Evolutionary conservation across 2,797 vertebrate species (phyloP).

Genomic region (Urosaurus nigricauda): DNA sequence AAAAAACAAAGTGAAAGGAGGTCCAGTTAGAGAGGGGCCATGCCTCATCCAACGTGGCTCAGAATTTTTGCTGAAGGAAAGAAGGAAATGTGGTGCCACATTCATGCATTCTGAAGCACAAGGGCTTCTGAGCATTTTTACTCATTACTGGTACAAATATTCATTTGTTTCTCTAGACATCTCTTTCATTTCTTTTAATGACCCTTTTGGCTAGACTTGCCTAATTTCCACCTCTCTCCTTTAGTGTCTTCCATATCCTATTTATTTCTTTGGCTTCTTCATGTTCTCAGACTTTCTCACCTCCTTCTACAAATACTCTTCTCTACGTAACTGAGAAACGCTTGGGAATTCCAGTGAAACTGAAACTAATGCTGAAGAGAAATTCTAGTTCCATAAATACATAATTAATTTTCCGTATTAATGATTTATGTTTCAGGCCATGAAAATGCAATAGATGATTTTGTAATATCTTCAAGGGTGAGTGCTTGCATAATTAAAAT

Average conservation of each 20-base stretch:
- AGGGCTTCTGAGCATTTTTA: not conserved
- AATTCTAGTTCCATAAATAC: not conserved
- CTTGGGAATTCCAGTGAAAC: not conserved
- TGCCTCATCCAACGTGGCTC: not conserved
- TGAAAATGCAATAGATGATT: slow-evolving; percentile 94
- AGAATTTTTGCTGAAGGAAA: not conserved
- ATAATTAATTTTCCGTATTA: slow-evolving; percentile 16
- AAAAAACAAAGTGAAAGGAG: not conserved
- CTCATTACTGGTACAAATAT: not conserved
- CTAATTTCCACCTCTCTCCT: not conserved
- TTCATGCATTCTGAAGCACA: too few relatives aligned
- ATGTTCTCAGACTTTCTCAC: not conserved
- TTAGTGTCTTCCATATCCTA: not conserved
- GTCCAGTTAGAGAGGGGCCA: not conserved
- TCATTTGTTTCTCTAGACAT: not conserved
- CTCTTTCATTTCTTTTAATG: not conserved
- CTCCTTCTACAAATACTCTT: too few relatives aligned
- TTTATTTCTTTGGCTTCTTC: not conserved
- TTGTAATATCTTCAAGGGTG: slow-evolving; percentile 95
- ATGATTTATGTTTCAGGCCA: slow-evolving; percentile 83
- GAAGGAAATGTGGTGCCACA: too few relatives aligned
- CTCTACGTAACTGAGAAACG: too few relatives aligned
- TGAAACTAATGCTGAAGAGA: too few relatives aligned
- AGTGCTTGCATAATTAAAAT: slow-evolving; percentile 58
- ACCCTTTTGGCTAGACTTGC: too few relatives aligned